Evolutionary conservation across 2,797 vertebrate species (phyloP).

Genomic region (Gymnodraco acuticeps): DNA sequence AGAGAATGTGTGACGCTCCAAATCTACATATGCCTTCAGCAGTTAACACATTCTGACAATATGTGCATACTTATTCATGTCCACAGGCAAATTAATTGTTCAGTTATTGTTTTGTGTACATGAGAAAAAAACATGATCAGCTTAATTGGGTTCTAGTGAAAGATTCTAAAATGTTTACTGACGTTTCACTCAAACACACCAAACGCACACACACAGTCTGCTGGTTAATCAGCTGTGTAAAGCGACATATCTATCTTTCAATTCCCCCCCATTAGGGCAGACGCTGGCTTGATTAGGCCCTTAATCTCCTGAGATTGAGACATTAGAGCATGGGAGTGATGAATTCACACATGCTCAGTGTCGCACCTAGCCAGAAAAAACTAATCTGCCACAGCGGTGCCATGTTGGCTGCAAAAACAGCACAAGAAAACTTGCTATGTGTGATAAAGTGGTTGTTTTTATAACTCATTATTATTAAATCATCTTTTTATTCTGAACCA

Average conservation of each 20-base stretch:
- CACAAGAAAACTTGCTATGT: neutral
- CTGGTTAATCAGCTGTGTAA: conserved; percentile 97
- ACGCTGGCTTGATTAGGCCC: conserved; percentile 96
- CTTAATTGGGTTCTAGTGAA: conserved; percentile 57
- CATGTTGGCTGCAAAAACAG: conserved; percentile 30
- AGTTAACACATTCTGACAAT: conserved; percentile 14
- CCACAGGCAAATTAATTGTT: conserved; percentile 14
- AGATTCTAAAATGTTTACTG: conserved; percentile 37
- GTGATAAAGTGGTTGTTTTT: conserved; percentile 8
- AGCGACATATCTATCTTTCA: conserved; percentile 96
- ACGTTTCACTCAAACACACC: conserved; percentile 27
- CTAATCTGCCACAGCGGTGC: conserved; percentile 29
- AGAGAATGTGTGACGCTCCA: neutral
- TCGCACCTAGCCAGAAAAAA: conserved; percentile 46
- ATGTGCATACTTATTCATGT: conserved; percentile 6
- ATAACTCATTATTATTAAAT: conserved; percentile 15
- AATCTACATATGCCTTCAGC: neutral
- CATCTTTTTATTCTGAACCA: conserved; percentile 19
- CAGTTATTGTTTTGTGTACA: conserved; percentile 16
- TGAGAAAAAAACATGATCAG: conserved; percentile 45
- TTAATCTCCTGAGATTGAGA: conserved; percentile 92
- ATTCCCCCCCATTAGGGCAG: conserved; percentile 95
- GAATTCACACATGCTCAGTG: conserved; percentile 57
- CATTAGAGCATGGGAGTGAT: conserved; percentile 77
- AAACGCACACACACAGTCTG: conserved; percentile 56